Evolutionary conservation across 2,113 vertebrate genomes (phyloP), one percentile per base, ranked within the genome.

Genomic region (Mobula hypostoma): DNA sequence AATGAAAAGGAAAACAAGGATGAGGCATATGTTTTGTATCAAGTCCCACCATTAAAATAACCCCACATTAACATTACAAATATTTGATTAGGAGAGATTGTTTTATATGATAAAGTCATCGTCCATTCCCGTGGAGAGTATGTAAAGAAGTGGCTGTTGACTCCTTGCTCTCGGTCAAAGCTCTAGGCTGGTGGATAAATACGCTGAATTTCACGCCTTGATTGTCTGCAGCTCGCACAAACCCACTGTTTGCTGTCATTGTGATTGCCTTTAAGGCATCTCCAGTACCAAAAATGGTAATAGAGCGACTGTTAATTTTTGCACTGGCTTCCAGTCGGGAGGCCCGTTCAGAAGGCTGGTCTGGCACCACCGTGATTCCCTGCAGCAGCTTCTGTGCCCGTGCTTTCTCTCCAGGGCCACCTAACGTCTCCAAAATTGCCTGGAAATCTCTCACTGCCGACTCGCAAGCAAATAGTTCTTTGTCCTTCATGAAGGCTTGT

Each of bases 231-330:
- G 99, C 98, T 94, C 99, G 97, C 77, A 99, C 97, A 94, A 99
- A 99, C 17, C 98, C 98, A 76, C 98, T 99, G 94, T 99, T 99
- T 6, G 99, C 99, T 0, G 99, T 99, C 98, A 99, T 98, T 7
- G 99, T 99, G 94, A 99, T 96, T 0, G 99, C 98, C 94, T 96
- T 98, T 82, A 99, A 96, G 0, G 97, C 95, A 95, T 99, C 99
- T 48, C 99, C 99, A 0, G 98, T 99, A 15, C 99, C 99, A 72
- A 99, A 99, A 95, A 99, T 99, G 68, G 97, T 96, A 58, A 99
- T 96, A 0, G 99, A 99, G 94, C 98, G 98, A 17, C 94, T 97
- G 87, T 98, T 99, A 94, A 99, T 97, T 95, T 99, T 99, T 94
- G 98, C 98, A 94, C 98, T 99, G 68, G 96, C 95, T 48, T 97